Base-by-base conservation (phyloP, 2,888 invertebrate genomes). In the Latrodectus hesperus region DNA sequence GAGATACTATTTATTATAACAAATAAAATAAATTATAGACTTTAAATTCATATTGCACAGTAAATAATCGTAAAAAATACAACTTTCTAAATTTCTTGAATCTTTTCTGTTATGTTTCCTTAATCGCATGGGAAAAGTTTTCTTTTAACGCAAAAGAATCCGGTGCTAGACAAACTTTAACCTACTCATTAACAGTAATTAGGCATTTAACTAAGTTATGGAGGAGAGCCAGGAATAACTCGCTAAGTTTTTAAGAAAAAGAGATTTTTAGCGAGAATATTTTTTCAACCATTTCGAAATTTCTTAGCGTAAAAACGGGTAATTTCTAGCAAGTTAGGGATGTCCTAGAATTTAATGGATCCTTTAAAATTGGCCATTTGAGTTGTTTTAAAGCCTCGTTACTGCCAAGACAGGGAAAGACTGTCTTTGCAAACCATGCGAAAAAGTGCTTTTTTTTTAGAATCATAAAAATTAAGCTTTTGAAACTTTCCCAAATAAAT, bases 151-250 rank as follows among this genome's bases (percentile, higher is more conserved):
- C 38, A 38, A 38, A 38, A 38, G 38, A 38, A 38, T 38, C 38
- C 38, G 38, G n/a, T 65, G 49, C 49, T 10, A 80, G 52, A n/a
- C 64, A 64, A 80, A 80, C 60, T 71, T 80, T 17, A 80, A 71
- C 72, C 72, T 10, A 68, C 49, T 80, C 72, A 80, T 80, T 80
- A 80, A 64, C 49, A 49, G 72, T 80, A 80, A 80, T 80, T 80
- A 72, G 72, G 72, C 72, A 80, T 72, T 80, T 80, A 80, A 80
- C 80, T 60, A 80, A 80, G 72, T 80, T 80, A 80, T 80, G 72
- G 71, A 22, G 12, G 65, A 53, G 4, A 38, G 26, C 26, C 53
- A n/a, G 22, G 38, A 38, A 26, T 51, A 26, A 53, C 51, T 68
- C 16, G 38, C 53, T 68, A 68, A 77, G 77, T 80, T 64, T 51